Conservation (phyloP, 2,888 invertebrate genomes). For the Chydorus sphaericus region DNA sequence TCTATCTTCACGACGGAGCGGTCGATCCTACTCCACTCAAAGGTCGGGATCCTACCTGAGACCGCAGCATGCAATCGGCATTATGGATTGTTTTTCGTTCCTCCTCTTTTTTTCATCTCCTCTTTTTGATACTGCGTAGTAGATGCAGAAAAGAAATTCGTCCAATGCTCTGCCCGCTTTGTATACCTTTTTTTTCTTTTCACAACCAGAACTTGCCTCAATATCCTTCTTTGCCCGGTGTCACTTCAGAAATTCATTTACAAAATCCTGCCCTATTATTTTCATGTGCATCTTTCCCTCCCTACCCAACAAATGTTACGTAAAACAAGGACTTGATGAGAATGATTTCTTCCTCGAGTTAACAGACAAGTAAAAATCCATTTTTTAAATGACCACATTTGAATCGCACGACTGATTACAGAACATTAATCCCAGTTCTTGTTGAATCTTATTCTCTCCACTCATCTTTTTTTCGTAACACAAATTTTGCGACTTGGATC, state of each 20-base stretch:
- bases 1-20: too few relatives aligned
- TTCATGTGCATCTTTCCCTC: too few relatives aligned
- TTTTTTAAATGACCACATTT: too few relatives aligned
- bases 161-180: not conserved
- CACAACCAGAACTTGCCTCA: not conserved
- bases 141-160: too few relatives aligned
- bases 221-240: not conserved
- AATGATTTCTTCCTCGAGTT: too few relatives aligned
- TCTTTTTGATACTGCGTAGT: slow-evolving; percentile 1
- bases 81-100: too few relatives aligned
- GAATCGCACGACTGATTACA: too few relatives aligned
- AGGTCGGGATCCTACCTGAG: not conserved
- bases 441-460: slow-evolving; percentile 1
- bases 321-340: too few relatives aligned
- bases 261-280: too few relatives aligned
- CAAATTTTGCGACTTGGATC: not conserved
- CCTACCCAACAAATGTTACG: too few relatives aligned
- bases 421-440: slow-evolving; percentile 8
- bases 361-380: too few relatives aligned
- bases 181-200: not conserved
- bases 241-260: too few relatives aligned
- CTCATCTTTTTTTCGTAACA: not conserved
- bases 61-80: not conserved
- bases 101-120: not conserved
- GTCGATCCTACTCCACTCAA: slow-evolving; percentile 1